Percentiles rank a stretch among this genome's conserved stretches.
Conservation (phyloP, 2,888 invertebrate genomes). For the Linhomoeus sp. region DNA sequence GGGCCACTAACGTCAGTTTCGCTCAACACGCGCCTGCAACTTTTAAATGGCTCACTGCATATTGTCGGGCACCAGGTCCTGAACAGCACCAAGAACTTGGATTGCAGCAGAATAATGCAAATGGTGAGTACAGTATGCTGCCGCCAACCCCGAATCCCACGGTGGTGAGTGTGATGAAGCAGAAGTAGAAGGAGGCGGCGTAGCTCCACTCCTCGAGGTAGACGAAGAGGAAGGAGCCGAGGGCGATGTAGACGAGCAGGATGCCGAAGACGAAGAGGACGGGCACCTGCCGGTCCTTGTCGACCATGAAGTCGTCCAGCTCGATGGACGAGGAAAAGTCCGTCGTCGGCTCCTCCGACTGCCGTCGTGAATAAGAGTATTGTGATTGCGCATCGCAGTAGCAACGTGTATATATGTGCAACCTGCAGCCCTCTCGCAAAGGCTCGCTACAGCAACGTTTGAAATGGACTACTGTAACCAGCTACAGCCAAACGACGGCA, state of each 20-base stretch:
- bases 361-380: too few relatives aligned
- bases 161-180: constrained; percentile 28
- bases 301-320: too few relatives aligned
- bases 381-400: too few relatives aligned
- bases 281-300: too few relatives aligned
- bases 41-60: constrained; percentile 14
- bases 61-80: constrained; percentile 20
- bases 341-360: too few relatives aligned
- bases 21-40: background rate
- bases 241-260: constrained; percentile 23
- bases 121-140: background rate
- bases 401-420: too few relatives aligned
- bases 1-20: background rate
- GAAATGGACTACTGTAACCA: too few relatives aligned
- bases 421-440: too few relatives aligned
- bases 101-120: background rate
- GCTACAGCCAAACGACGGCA: too few relatives aligned
- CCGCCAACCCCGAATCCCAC: constrained; percentile 19
- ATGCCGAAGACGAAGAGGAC: constrained; percentile 26
- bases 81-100: background rate
- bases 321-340: too few relatives aligned
- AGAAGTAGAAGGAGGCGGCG: constrained; percentile 26
- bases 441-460: too few relatives aligned
- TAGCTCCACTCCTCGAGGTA: constrained; percentile 22
- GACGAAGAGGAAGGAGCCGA: constrained; percentile 23